phyloP scores from a whole-genome alignment of 30 jellyfish, hydroid and myxozoan species.

The Aurelia aurita complex sp. Pacific region DNA sequence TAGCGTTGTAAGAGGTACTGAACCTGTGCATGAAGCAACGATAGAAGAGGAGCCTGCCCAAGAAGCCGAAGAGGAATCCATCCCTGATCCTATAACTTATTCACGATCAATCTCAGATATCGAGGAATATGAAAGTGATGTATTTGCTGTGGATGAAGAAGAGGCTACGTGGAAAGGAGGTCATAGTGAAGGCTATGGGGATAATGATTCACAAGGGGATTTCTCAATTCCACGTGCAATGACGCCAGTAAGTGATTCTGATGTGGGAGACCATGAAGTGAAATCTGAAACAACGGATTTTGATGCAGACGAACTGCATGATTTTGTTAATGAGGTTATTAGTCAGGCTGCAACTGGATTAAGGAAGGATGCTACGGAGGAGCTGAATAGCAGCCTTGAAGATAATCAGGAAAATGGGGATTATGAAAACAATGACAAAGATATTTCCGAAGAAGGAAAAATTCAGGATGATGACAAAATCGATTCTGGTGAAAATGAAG shows the following conservation, averaged over 20 bases:
- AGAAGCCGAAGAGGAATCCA: constrained; percentile 14
- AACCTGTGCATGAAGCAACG: not conserved
- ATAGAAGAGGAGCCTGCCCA: too few species aligned
- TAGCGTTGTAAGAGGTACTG: not conserved
- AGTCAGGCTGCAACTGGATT: too few species aligned
- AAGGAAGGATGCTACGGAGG: not conserved
- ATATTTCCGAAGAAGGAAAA: too few species aligned
- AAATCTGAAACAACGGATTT: too few species aligned
- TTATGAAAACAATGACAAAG: not conserved
- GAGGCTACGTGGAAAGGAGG: not conserved
- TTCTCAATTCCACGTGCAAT: constrained; percentile 53
- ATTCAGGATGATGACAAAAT: not conserved
- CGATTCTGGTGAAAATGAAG: constrained; percentile 3
- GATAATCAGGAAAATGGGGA: not conserved
- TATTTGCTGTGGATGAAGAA: constrained; percentile 26
- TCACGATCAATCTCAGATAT: constrained; percentile 52
- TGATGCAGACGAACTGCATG: too few species aligned
- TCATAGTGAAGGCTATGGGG: not conserved
- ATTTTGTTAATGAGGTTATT: too few species aligned
- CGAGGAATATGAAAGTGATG: constrained; percentile 65
- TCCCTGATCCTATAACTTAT: constrained; percentile 36
- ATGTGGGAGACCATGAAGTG: not conserved
- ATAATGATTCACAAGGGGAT: constrained; percentile 20
- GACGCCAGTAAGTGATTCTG: not conserved
- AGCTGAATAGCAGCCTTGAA: not conserved